Conservation (phyloP, 2,797 vertebrate species). For the Pteronotus mesoamericanus region DNA sequence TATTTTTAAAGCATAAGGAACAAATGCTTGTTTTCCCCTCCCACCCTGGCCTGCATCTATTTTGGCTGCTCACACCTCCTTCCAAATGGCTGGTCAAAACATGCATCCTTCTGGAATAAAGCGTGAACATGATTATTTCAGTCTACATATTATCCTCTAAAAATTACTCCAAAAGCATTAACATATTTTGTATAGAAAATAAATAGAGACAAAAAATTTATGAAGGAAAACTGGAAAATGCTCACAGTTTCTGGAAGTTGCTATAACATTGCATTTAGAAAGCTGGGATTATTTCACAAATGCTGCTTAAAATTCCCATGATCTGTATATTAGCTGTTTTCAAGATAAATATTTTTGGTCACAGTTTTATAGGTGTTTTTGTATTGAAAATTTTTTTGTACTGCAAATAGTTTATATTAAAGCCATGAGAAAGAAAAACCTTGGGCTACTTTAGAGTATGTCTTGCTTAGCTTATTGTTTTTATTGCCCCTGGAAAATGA, state of each 20-base stretch:
- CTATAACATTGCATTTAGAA: neutral
- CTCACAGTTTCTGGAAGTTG: neutral
- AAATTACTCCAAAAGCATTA: slow-evolving; percentile 6
- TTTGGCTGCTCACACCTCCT: slow-evolving; percentile 8
- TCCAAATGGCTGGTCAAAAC: slow-evolving; percentile 43
- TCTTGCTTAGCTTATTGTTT: neutral
- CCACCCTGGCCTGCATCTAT: slow-evolving; percentile 2
- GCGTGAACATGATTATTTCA: neutral
- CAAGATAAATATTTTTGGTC: slow-evolving; percentile 8
- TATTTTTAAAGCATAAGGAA: slow-evolving; percentile 36
- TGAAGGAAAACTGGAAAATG: neutral
- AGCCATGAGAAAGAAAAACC: neutral
- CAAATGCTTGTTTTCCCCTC: neutral
- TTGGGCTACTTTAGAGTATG: neutral
- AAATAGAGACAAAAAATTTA: slow-evolving; percentile 19
- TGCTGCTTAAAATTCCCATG: neutral
- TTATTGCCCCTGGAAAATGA: neutral
- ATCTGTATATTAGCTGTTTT: neutral
- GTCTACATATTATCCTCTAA: neutral
- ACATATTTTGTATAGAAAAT: slow-evolving; percentile 28
- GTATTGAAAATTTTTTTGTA: neutral
- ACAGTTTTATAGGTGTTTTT: neutral
- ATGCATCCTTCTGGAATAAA: slow-evolving; percentile 17
- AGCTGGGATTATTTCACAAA: slow-evolving; percentile 45
- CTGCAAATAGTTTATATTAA: neutral